A percentile compares a stretch with the other conserved stretches of the same genome.
Evolutionary conservation across 1,140 invertebrate genomes (phyloP).

Genomic region (Neuroterus valhalla): DNA sequence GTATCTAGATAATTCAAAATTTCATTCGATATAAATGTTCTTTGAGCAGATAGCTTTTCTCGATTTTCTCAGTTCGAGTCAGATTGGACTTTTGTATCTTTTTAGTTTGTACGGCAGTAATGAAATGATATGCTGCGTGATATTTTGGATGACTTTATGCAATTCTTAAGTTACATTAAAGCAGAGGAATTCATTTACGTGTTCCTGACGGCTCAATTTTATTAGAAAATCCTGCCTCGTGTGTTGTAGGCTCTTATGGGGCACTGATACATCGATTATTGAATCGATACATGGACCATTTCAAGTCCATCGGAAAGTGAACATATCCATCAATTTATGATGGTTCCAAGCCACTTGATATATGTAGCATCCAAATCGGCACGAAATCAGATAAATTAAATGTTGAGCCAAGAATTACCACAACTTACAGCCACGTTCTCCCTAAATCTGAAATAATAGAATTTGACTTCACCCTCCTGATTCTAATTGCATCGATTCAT

Average conservation of each 20-base stretch:
- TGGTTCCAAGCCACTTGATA: constrained; percentile 59
- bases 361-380: constrained; percentile 51
- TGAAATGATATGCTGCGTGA: background rate
- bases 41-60: no score
- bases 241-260: constrained; percentile 58
- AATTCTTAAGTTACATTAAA: background rate
- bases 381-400: constrained; percentile 55
- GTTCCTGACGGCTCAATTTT: background rate
- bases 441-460: background rate
- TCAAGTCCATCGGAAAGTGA: constrained; percentile 60
- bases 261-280: constrained; percentile 65
- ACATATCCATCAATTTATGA: constrained; percentile 52
- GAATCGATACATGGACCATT: constrained; percentile 61
- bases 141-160: background rate
- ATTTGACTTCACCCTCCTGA: no score
- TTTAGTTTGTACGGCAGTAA: no score
- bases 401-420: constrained; percentile 45
- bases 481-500: no score
- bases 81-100: no score
- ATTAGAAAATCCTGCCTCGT: constrained; percentile 31
- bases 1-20: no score
- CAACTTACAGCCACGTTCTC: background rate
- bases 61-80: no score
- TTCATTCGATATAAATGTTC: no score
- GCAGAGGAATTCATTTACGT: background rate